phyloP scores from a whole-genome alignment of 2,888 invertebrate genomes.

The Eledone cirrhosa region DNA sequence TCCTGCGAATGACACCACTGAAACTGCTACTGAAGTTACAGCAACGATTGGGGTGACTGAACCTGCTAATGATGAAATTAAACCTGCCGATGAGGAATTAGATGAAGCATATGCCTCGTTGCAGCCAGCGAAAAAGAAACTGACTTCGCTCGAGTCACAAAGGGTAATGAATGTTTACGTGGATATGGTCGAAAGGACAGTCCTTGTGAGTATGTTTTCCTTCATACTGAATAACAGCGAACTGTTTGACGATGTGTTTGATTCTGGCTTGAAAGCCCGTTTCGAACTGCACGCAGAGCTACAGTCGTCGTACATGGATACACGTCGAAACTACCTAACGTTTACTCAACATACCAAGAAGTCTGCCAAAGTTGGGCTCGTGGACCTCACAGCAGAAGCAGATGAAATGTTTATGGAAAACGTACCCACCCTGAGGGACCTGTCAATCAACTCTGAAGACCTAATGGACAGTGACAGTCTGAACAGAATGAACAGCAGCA shows the following conservation, averaged over 20 bases:
- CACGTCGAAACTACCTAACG: slow-evolving; percentile 36
- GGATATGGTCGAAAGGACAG: slow-evolving; percentile 59
- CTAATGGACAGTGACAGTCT: too few relatives aligned
- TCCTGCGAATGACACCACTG: too few relatives aligned
- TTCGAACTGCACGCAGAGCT: slow-evolving; percentile 58
- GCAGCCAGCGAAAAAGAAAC: slow-evolving; percentile 65
- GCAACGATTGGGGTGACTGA: too few relatives aligned
- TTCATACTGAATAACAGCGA: slow-evolving; percentile 59
- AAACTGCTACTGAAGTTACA: too few relatives aligned
- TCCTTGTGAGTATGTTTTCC: slow-evolving; percentile 60
- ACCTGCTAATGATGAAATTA: too few relatives aligned
- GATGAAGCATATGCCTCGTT: slow-evolving; percentile 46
- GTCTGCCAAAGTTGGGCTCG: too few relatives aligned
- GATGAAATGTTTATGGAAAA: too few relatives aligned
- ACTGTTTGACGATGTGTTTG: slow-evolving; percentile 57
- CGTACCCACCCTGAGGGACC: not conserved
- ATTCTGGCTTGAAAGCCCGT: slow-evolving; percentile 55
- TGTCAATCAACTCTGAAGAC: too few relatives aligned
- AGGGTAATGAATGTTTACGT: slow-evolving; percentile 65
- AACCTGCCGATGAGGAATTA: too few relatives aligned
- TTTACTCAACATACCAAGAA: too few relatives aligned
- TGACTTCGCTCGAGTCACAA: slow-evolving; percentile 65
- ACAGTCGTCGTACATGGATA: slow-evolving; percentile 56
- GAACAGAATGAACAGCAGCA: too few relatives aligned
- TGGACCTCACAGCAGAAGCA: too few relatives aligned